phyloP scores from a whole-genome alignment of 35 echinoderm and acorn worm species.

The Eucidaris tribuloides region DNA sequence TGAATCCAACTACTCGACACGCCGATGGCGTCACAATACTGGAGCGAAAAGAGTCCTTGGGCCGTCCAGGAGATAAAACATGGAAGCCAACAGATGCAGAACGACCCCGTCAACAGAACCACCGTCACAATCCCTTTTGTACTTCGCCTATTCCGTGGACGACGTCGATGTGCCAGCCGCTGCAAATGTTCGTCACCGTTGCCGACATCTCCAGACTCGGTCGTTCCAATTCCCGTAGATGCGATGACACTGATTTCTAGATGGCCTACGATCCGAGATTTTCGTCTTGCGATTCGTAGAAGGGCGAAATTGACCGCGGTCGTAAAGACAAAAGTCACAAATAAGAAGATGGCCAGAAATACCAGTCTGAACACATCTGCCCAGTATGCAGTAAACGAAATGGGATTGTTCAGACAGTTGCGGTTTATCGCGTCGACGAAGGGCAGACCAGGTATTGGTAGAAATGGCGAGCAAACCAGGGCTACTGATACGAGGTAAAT shows the following conservation, averaged over 20 bases:
- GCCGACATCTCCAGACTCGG: neutral
- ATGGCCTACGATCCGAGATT: too few relatives aligned
- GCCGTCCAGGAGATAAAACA: neutral
- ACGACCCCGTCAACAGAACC: neutral
- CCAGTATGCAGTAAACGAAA: neutral
- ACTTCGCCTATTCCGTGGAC: neutral
- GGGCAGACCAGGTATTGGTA: neutral
- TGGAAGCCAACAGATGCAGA: neutral
- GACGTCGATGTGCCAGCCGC: neutral
- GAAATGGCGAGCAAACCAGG: neutral
- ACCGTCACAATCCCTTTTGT: neutral
- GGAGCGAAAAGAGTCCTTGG: neutral
- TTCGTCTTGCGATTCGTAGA: neutral
- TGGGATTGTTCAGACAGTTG: too few relatives aligned
- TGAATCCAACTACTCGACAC: neutral
- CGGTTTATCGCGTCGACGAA: neutral
- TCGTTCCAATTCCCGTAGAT: neutral
- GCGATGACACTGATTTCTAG: neutral
- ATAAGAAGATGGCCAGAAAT: neutral
- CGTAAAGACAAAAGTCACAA: neutral
- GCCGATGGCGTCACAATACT: neutral
- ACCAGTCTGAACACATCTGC: neutral
- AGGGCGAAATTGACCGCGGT: neutral
- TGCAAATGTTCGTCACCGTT: neutral
- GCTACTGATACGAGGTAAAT: neutral